Evolutionary conservation across 2,888 invertebrate species (phyloP).

Genomic region (Scaptodrosophila latifasciaeformis): DNA sequence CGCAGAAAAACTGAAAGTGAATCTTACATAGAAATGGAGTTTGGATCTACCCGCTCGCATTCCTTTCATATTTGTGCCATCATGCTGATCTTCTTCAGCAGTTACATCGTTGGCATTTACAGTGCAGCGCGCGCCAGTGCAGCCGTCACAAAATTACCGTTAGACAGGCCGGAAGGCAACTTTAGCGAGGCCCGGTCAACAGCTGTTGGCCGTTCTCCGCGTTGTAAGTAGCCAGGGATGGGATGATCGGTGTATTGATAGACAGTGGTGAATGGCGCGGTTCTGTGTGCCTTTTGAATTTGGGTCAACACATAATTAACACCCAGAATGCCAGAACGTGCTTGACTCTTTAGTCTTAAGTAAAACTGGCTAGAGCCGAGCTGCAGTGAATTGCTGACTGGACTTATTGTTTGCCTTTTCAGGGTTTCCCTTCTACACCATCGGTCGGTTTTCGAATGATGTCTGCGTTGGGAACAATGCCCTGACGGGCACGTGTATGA

Average conservation of each 20-base stretch:
- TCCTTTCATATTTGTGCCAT: slow-evolving; percentile 44
- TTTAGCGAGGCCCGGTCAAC: neutral
- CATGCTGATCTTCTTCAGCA: slow-evolving; percentile 46
- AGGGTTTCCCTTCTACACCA: slow-evolving; percentile 83
- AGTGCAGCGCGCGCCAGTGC: slow-evolving; percentile 46
- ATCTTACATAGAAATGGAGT: slow-evolving; percentile 4
- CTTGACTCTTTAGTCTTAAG: slow-evolving; percentile 51
- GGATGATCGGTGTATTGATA: too few species aligned
- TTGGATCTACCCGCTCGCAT: slow-evolving; percentile 23
- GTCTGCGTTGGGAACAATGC: slow-evolving; percentile 81
- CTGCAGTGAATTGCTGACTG: neutral
- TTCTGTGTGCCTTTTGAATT: slow-evolving; percentile 34
- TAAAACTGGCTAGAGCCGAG: slow-evolving; percentile 19
- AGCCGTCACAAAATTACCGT: slow-evolving; percentile 11
- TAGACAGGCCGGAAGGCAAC: neutral
- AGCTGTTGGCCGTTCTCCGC: slow-evolving; percentile 33
- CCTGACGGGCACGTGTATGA: slow-evolving; percentile 85
- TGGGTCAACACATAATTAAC: slow-evolving; percentile 64
- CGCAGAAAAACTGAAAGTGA: slow-evolving; percentile 53
- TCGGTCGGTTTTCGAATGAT: slow-evolving; percentile 85
- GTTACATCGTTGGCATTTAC: slow-evolving; percentile 45
- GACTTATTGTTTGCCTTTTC: slow-evolving; percentile 26
- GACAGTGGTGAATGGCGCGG: neutral
- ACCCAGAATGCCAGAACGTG: slow-evolving; percentile 47
- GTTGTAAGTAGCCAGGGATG: slow-evolving; percentile 44